These are phyloP conservation scores for Trididemnum clinides DNA, from an alignment of 23 tunicate species.

Conservation along the genomic window DNA sequence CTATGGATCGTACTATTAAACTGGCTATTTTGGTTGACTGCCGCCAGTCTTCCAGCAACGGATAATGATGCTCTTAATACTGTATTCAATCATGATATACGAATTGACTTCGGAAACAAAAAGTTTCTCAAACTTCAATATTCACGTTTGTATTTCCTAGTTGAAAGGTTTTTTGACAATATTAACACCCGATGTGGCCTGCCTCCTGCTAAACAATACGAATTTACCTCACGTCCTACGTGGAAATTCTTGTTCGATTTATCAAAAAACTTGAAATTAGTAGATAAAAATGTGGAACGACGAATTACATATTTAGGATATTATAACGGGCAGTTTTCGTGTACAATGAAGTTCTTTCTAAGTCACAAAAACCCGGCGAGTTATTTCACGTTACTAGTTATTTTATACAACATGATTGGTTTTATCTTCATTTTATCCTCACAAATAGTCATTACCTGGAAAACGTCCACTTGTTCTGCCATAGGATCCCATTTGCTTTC, in stretches of 20 bases:
- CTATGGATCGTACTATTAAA: neutral
- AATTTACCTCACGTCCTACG: neutral
- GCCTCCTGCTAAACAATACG: neutral
- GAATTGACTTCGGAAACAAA: neutral
- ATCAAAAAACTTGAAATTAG: neutral
- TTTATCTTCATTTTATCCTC: slow-evolving; percentile 4
- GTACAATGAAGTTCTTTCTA: slow-evolving; percentile 18
- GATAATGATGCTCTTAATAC: neutral
- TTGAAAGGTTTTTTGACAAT: neutral
- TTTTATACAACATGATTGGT: neutral
- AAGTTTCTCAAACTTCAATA: neutral
- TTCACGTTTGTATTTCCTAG: neutral
- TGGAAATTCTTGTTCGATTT: neutral
- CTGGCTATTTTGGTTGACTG: slow-evolving; percentile 16
- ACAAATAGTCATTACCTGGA: slow-evolving; percentile 3
- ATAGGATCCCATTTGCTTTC: no score
- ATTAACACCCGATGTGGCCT: neutral
- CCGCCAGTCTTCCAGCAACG: neutral
- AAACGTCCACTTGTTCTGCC: slow-evolving; percentile 15
- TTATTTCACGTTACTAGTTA: neutral
- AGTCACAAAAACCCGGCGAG: neutral
- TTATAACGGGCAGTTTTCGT: slow-evolving; percentile 4
- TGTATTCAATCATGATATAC: neutral
- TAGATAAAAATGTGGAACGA: neutral
- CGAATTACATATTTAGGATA: neutral